Base-by-base conservation (phyloP, 2,888 invertebrate species). In the Caenorhabditis japonica region DNA sequence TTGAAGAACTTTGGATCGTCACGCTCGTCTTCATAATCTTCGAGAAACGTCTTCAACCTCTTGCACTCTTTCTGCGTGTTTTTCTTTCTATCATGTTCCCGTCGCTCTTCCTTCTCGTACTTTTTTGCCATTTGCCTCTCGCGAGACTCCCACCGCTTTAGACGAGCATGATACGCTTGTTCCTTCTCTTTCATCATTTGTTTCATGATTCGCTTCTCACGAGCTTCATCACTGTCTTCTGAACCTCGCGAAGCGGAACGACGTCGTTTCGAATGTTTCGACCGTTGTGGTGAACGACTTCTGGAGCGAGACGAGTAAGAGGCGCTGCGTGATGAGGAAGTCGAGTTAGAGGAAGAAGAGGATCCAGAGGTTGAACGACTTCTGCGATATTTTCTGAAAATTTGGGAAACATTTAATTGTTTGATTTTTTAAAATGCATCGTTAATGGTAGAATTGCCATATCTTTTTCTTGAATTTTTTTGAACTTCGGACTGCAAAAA, bases 1-100 rank as follows among this genome's bases (percentile, higher is more conserved):
- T 94, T 95, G 91, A 97, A 99, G 90, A 94, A 99, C 90, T 97
- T 97, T 51, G 93, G 91, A 88, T 99, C 99, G 89, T 97, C 96
- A 56, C 95, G 91, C 89, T 97, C 96, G 89, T 99, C 99, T 87
- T 97, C 97, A 88, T 99, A 99, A 89, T 99, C 97, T 90, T 99
- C 99, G 3, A 99, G 91, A 89, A 99, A 99, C 90, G 97, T 95
- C 89, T 95, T 95, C 59, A 99, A 91, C 43, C 94, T 91, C 89
- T 94, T 94, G 0, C 95, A 96, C 89, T 99, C 97, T 69, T 92
- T 92, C 30, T 81, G 80, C 12, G 77, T 36, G 1, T 51, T 64
- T 58, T 78, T 77, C 56, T 81, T 76, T 85, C 93, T 92, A 34
- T 81, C 75, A 30, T 78, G 79, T 58, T 82, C 86, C 21, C 68